phyloP scores from a whole-genome alignment of 2,888 invertebrate genomes.

The Atrina japonica region DNA sequence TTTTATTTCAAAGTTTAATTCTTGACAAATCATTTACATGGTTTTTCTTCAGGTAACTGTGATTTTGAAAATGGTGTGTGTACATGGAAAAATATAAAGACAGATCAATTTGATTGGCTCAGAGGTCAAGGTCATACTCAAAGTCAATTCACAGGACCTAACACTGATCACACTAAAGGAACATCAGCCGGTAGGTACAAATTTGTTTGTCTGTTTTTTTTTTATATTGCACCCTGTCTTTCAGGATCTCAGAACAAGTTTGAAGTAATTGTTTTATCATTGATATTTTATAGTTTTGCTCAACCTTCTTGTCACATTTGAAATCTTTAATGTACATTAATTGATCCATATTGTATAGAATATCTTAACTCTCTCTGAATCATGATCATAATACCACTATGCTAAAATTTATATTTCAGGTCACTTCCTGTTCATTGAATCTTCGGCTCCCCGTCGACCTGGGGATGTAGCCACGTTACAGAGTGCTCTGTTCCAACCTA shows the following conservation, averaged over 20 bases:
- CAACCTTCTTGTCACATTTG: background rate
- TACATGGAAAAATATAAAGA: conserved; percentile 66
- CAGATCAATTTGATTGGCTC: conserved; percentile 76
- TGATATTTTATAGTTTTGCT: background rate
- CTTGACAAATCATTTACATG: no score
- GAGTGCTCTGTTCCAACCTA: conserved; percentile 56
- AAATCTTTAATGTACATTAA: no score
- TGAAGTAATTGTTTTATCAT: background rate
- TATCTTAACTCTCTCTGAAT: no score
- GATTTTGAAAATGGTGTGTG: conserved; percentile 75
- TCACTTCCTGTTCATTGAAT: conserved; percentile 84
- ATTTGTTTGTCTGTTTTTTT: no score
- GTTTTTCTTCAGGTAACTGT: conserved; percentile 66
- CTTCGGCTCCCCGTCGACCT: conserved; percentile 83
- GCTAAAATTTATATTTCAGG: conserved; percentile 61
- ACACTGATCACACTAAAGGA: conserved; percentile 58
- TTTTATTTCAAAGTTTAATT: no score
- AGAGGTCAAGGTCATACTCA: conserved; percentile 51
- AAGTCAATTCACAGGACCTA: conserved; percentile 59
- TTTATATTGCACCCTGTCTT: no score
- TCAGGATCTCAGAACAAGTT: no score
- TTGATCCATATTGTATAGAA: no score
- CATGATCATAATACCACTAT: no score
- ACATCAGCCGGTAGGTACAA: conserved; percentile 47
- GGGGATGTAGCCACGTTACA: conserved; percentile 77